Base-by-base conservation (phyloP, 2,797 vertebrate species). In the Gambelia wislizenii region DNA sequence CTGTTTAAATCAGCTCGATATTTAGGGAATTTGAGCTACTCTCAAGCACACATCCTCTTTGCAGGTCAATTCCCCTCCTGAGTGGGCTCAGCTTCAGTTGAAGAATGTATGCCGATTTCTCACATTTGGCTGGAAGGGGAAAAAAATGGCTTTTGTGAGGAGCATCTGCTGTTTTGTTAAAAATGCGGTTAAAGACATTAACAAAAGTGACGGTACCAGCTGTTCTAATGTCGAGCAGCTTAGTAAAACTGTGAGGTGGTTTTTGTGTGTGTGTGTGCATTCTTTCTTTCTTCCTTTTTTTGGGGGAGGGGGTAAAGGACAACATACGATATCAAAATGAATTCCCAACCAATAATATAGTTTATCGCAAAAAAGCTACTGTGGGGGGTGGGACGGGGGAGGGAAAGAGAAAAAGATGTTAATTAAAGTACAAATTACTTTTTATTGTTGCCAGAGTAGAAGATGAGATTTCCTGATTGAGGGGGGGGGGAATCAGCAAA, bases 131-230 rank as follows among this genome's bases (percentile, higher is more conserved):
- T 89, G 94, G 95, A 96, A 96, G n/a, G n/a, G n/a, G 96, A 97
- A 97, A 96, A 98, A 98, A 98, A 97, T 96, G 95, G 95, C 96
- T 98, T 97, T 97, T 97, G 97, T 97, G 96, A 96, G 93, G 96
- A 97, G 97, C 98, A 98, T 98, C 98, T 98, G 98, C 97, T 97
- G 97, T 96, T 96, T 96, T 97, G 97, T 97, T 97, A 97, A 97
- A 97, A 98, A 97, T 96, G 96, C 95, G 96, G 96, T 96, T 97
- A 97, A 97, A 98, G 96, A 95, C 96, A 98, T 97, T 97, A 97
- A 96, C 96, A 97, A 97, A 97, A 97, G 96, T 93, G 96, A 97
- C 96, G 96, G 95, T 95, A 94, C 96, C 97, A 97, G 97, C 96
- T 98, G 97, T 96, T 97, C 95, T 95, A 96, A 97, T 96, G 96